These are phyloP conservation scores for Argyresthia albistria DNA, from an alignment of 2,888 invertebrate genomes.

Conservation along the genomic window DNA sequence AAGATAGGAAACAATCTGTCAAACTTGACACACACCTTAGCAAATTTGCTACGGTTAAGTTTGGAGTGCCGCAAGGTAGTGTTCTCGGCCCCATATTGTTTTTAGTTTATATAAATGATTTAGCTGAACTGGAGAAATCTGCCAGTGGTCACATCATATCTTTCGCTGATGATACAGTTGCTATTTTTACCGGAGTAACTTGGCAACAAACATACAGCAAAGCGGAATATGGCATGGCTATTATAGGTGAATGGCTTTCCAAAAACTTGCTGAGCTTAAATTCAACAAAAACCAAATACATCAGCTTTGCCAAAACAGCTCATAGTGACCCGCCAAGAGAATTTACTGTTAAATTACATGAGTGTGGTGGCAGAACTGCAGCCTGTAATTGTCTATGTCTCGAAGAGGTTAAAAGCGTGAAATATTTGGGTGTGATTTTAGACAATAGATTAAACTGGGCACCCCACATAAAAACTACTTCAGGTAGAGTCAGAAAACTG, in stretches of 20 bases:
- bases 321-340: neutral
- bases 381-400: too few relatives aligned
- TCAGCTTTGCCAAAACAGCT: neutral
- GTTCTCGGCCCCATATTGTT: neutral
- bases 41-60: neutral
- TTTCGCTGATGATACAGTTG: neutral
- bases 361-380: too few relatives aligned
- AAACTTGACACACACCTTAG: neutral
- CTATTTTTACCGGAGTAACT: neutral
- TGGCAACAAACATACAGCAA: neutral
- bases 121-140: neutral
- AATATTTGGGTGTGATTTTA: neutral
- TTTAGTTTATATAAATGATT: constrained; percentile 7
- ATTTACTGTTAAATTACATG: too few relatives aligned
- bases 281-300: neutral
- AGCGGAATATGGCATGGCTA: neutral
- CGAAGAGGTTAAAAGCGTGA: neutral
- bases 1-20: neutral
- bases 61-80: neutral
- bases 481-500: neutral
- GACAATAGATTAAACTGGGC: neutral
- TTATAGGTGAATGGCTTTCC: neutral
- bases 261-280: neutral
- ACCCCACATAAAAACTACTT: neutral
- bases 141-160: neutral